Base-by-base conservation (phyloP, 2,797 vertebrate species). In the Periophthalmus magnuspinnatus region DNA sequence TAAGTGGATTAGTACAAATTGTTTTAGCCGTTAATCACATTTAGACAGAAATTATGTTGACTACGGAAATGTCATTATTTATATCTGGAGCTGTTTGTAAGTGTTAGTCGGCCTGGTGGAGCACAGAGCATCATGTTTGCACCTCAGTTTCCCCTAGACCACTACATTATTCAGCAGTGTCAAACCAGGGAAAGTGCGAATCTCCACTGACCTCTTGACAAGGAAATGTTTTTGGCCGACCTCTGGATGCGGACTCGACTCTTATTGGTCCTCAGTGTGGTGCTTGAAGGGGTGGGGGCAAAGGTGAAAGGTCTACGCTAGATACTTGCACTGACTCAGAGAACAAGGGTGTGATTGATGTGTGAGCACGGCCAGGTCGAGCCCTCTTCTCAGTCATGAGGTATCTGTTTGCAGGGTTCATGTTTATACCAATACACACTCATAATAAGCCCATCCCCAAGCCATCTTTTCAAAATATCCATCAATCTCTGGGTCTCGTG, bases 271-370 rank as follows among this genome's bases (percentile, higher is more conserved):
- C 80, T 70, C 52, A 41, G 56, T 78, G 78, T 74, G 82, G 59
- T 72, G 80, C 78, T 66, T 75, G 74, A 88, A 73, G 69, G 86
- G 22, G 16, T 41, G 32, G 34, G 58, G 16, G 17, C 32, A 34
- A n/a, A 68, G 86, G 89, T 90, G 81, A 81, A 45, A 82, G 84
- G 89, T 89, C 47, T 28, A 34, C n/a, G 65, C 65, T 64, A 66
- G 81, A 72, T 78, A 76, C 70, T 68, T 57, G n/a, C 69, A 72
- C 60, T 62, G 67, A 73, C 76, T 54, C 63, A 62, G 38, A 62
- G 64, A 90, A 89, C 14, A 67, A 87, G 81, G 71, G 66, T 55
- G 77, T 90, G 90, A 91, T 90, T 85, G 86, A 92, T 90, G 80
- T 77, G 72, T 75, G 63, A 74, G 83, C 17, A 71, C 65, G 50